A percentile compares a stretch with the other conserved stretches of the same genome.
These are phyloP conservation scores for Umimayanthus kanabou DNA, from an alignment of 92 coral and sea anemone species.

Conservation along the genomic window DNA sequence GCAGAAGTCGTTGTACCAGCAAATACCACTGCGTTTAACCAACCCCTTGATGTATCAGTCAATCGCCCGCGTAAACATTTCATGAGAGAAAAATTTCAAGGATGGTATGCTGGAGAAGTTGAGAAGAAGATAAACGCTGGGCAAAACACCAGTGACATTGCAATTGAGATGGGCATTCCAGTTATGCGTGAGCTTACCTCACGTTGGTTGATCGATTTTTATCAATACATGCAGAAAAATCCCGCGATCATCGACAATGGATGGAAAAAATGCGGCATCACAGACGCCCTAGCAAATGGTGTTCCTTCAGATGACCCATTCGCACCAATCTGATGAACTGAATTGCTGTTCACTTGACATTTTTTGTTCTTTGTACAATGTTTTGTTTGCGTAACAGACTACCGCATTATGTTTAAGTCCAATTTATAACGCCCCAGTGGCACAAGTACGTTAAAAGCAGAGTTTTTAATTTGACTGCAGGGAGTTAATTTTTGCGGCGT, in stretches of 20 bases:
- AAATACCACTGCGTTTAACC: conserved; percentile 41
- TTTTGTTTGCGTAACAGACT: no score
- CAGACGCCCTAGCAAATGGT: conserved; percentile 26
- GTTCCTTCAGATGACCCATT: not conserved
- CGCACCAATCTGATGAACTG: no score
- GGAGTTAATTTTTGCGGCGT: no score
- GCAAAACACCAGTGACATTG: conserved; percentile 21
- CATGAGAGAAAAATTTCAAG: not conserved
- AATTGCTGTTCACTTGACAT: no score
- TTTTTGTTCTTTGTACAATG: no score
- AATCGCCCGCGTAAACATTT: no score
- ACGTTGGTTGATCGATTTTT: conserved; percentile 16
- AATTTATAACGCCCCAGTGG: no score
- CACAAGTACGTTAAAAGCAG: no score
- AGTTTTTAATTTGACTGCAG: no score
- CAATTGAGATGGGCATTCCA: conserved; percentile 11
- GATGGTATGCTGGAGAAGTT: not conserved
- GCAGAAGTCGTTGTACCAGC: conserved; percentile 42
- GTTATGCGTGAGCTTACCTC: conserved; percentile 28
- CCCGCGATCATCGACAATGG: conserved; percentile 17
- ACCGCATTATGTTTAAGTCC: no score
- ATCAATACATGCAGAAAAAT: conserved; percentile 23
- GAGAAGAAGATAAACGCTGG: not conserved
- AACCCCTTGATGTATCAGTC: no score
- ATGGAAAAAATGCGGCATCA: conserved; percentile 25